Evolutionary conservation across 2,888 invertebrate genomes (phyloP).

Genomic region (Oxystoma pomonae): DNA sequence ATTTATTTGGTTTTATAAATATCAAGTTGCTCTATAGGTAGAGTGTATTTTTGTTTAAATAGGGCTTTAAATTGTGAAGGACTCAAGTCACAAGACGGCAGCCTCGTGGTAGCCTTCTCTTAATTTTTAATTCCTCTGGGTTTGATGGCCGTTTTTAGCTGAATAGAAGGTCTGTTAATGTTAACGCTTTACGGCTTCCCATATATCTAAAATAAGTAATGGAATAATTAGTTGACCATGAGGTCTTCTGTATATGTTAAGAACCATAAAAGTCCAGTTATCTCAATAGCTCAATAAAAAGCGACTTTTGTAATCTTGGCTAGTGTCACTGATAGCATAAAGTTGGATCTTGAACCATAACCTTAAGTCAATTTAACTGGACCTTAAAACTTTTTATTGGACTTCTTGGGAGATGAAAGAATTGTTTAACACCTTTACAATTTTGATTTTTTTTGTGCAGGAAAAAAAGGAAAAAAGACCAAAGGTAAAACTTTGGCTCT

Average conservation of each 20-base stretch:
- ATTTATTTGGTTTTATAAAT: conserved; percentile 1
- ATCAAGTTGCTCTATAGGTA: conserved; percentile 5
- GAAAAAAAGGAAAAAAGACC: conserved; percentile 78
- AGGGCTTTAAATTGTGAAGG: background rate
- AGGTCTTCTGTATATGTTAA: too few relatives aligned
- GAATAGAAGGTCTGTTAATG: background rate
- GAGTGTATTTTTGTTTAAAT: conserved; percentile 2
- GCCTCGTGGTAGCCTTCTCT: background rate
- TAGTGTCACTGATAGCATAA: background rate
- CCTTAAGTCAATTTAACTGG: too few relatives aligned
- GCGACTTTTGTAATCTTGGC: background rate
- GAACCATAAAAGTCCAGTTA: too few relatives aligned
- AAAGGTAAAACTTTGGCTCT: conserved; percentile 80
- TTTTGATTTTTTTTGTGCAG: conserved; percentile 24
- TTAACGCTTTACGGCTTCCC: background rate
- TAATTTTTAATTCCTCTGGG: background rate
- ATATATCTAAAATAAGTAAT: background rate
- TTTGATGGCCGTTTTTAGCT: background rate
- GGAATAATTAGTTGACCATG: background rate
- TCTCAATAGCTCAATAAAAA: too few relatives aligned
- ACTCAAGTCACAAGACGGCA: background rate
- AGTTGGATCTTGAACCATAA: too few relatives aligned
- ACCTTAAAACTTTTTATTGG: conserved; percentile 3
- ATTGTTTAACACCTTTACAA: conserved; percentile 8
- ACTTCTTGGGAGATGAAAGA: conserved; percentile 3